Evolutionary conservation across 2,888 invertebrate species (phyloP), one percentile per base, ranked within the genome.

Genomic region (Athalia cordata): DNA sequence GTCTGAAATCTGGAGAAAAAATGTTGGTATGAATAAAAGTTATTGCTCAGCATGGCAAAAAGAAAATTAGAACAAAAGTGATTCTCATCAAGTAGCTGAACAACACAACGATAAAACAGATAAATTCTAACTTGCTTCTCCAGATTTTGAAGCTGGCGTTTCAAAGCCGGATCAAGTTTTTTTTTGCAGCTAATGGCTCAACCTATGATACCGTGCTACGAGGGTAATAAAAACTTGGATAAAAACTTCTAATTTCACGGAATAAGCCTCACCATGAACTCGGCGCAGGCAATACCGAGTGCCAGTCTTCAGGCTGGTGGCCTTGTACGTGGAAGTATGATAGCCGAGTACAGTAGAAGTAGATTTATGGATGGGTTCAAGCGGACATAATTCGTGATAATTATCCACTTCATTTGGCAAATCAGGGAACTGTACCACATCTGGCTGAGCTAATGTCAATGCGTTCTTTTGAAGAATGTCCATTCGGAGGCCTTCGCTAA

Each of bases 391-490:
- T 82, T 97, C 96, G 82, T 96, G 94, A 91, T 98, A 99, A 90
- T 96, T 96, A 87, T 98, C 98, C 80, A 99, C 95, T 89, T 96
- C 96, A 82, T 93, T 92, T 0, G 98, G 99, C 83, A 98, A 90
- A 86, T 96, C 96, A 84, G 93, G 92, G 90, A 91, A 93, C 83
- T 92, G 91, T 82, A 92, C 91, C 45, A 92, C 91, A 86, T 97
- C 96, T n/a, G 95, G 93, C 88, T 96, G 95, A 77, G 96, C 92
- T 86, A 96, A 92, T 3, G 94, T 92, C 52, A 96, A 91, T 29
- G 94, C 93, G 89, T 96, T 96, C 82, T 94, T 93, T 85, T 95
- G 94, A 85, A 96, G 92, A 78, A 96, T 93, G 88, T 96, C 96
- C 84, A 94, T 91, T 83, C 96, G 94, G 85, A 98, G 93, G 85